Evolutionary conservation across 2,888 invertebrate species (phyloP).

Genomic region (Cataglyphis rosenhaueri): DNA sequence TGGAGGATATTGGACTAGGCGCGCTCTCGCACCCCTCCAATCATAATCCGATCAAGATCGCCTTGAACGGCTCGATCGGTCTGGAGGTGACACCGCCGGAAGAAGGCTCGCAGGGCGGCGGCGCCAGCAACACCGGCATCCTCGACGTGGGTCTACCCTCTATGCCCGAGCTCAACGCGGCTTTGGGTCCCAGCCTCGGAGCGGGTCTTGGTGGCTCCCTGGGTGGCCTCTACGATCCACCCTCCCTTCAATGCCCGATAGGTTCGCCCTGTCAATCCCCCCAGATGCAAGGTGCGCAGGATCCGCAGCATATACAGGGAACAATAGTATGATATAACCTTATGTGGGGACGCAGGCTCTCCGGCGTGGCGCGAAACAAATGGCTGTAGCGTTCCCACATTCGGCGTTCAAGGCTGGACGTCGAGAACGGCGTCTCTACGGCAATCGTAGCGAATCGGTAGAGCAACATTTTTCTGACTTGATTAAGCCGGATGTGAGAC

Average conservation of each 20-base stretch:
- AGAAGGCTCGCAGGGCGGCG: conserved; percentile 86
- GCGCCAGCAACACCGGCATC: conserved; percentile 87
- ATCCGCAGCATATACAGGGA: conserved; percentile 93
- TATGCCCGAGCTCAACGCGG: conserved; percentile 76
- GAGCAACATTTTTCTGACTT: conserved; percentile 12
- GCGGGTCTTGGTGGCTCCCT: conserved; percentile 82
- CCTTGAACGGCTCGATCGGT: conserved; percentile 94
- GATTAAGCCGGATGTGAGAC: conserved; percentile 44
- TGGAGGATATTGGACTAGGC: conserved; percentile 93
- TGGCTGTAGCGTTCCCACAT: conserved; percentile 89
- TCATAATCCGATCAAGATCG: conserved; percentile 93
- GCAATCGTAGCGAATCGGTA: neutral
- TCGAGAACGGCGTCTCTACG: conserved; percentile 37
- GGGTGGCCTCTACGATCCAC: conserved; percentile 87
- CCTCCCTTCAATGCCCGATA: conserved; percentile 77
- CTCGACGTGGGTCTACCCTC: conserved; percentile 86
- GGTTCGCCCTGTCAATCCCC: conserved; percentile 72
- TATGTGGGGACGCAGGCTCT: conserved; percentile 95
- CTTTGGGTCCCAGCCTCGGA: conserved; percentile 71
- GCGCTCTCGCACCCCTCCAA: conserved; percentile 89
- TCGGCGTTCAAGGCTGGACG: conserved; percentile 13
- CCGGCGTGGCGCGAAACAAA: conserved; percentile 91
- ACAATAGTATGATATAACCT: conserved; percentile 98
- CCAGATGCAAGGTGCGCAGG: conserved; percentile 84
- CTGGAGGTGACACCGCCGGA: conserved; percentile 89